Conservation (phyloP, 92 coral and sea anemone species). For the Metridium senile region DNA sequence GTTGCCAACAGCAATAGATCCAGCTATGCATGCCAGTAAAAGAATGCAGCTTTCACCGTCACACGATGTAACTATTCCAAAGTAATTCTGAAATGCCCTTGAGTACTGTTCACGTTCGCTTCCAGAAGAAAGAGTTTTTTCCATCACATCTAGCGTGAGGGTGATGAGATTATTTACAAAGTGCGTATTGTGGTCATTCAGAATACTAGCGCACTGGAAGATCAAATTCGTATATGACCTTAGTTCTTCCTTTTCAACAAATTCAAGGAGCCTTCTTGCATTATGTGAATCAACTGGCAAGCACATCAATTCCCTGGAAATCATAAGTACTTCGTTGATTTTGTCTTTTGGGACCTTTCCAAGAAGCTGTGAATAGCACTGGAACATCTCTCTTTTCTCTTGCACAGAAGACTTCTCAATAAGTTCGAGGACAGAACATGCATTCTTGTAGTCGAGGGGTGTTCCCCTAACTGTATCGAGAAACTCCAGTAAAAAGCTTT, state of each 20-base stretch:
- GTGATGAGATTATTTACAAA: not conserved
- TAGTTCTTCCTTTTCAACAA: not conserved
- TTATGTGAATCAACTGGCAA: constrained; percentile 3
- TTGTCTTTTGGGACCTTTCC: not conserved
- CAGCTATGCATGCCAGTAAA: constrained; percentile 16
- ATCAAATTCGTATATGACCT: not conserved
- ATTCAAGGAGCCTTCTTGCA: not conserved
- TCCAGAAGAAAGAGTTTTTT: not conserved
- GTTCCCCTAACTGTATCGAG: not conserved
- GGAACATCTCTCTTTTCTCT: not conserved
- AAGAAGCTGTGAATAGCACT: not conserved
- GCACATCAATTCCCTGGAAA: not conserved
- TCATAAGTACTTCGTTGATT: not conserved
- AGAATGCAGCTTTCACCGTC: not conserved
- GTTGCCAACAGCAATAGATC: constrained; percentile 20
- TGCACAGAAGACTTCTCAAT: not conserved
- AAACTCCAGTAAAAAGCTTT: not conserved
- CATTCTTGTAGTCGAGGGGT: not conserved
- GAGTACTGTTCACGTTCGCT: not conserved
- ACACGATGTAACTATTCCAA: not conserved
- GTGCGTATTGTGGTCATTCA: not conserved
- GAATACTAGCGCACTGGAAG: not conserved
- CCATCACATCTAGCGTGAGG: not conserved
- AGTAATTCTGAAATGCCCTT: not conserved
- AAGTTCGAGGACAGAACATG: not conserved